Evolutionary conservation across 2,113 vertebrate species (phyloP).

Genomic region (Microcebus griseorufus): DNA sequence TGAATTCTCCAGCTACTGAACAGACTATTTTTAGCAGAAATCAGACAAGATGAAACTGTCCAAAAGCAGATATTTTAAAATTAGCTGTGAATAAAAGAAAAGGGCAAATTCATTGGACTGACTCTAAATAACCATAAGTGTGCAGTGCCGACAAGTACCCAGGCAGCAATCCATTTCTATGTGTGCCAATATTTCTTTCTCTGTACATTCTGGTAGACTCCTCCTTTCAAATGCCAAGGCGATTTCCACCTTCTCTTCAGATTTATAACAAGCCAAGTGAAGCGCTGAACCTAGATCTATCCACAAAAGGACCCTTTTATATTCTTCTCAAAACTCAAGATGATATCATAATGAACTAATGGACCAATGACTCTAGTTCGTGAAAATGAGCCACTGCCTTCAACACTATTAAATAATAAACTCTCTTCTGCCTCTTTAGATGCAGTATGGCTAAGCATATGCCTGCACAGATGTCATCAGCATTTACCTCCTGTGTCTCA

Average conservation of each 20-base stretch:
- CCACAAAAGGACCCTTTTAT: background rate
- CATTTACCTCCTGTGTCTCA: background rate
- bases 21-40: constrained; percentile 11
- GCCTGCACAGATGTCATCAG: background rate
- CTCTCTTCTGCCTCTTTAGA: background rate
- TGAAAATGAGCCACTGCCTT: background rate
- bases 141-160: background rate
- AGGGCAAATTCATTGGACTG: background rate
- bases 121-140: background rate
- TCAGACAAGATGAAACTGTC: background rate
- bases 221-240: background rate
- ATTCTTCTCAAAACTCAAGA: background rate
- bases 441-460: background rate
- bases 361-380: background rate
- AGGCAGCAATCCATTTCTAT: background rate
- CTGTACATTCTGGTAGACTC: background rate
- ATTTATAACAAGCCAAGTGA: background rate
- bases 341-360: too few species aligned
- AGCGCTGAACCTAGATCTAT: background rate
- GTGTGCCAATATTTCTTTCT: background rate
- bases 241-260: background rate
- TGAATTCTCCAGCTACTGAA: background rate
- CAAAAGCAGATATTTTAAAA: background rate
- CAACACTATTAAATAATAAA: background rate
- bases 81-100: background rate